Evolutionary conservation across 2,113 vertebrate species (phyloP), one percentile per base, ranked within the genome.

Genomic region (Pteropus alecto): DNA sequence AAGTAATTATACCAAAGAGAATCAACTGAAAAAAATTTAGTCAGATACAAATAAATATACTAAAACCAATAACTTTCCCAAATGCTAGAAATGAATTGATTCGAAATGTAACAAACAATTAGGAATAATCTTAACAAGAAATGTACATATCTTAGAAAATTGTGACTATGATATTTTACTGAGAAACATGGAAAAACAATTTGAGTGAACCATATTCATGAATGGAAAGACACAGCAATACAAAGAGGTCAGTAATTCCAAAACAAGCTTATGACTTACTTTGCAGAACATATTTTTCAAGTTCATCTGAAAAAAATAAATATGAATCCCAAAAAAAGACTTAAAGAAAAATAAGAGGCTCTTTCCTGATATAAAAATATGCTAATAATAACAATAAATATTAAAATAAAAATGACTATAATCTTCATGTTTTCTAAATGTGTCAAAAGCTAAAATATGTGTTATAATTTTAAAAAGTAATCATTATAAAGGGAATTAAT

Each of bases 71-170:
- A 76, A 26, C 28, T 43, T 95, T 73, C 41, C 68, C 38, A 91
- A 26, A 74, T 76, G 16, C 30, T 76, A 94, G 41, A 77, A 94
- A 87, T 54, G 87, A 91, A 46, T 1, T 41, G 48, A 94, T 74
- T 81, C 9, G 43, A 76, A 74, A 54, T 51, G 67, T 83, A 91
- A 48, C n/a, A 83, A 48, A 43, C 38, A 18, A n/a, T 19, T 83
- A 21, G n/a, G 19, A 76, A 84, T 83, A 70, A 70, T 63, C 26
- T 87, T 48, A 77, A 83, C 15, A 70, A 76, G 74, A 87, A 70
- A 63, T n/a, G 26, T 56, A 87, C 76, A 76, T 96, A 65, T 78
- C 35, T 78, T 56, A 91, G 92, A 91, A 90, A 96, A 85, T 43
- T n/a, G 5, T 41, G 14, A 90, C 63, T 67, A 58, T 74, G 43